Percentiles rank a stretch among this genome's conserved stretches.
phyloP scores from a whole-genome alignment of 2,113 vertebrate genomes.

The Casuarius casuarius region DNA sequence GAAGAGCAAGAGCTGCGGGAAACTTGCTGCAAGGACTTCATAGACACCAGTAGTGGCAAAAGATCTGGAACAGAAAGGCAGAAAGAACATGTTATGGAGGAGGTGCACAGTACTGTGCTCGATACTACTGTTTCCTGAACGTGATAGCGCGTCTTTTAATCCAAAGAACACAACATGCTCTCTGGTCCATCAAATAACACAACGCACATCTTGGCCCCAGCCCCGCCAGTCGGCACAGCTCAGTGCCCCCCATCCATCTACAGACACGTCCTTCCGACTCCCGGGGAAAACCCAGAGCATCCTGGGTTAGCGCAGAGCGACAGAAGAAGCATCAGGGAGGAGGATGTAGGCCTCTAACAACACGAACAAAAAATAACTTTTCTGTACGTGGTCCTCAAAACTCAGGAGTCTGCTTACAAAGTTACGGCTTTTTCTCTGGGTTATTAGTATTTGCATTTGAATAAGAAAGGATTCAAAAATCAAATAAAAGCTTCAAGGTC shows the following conservation, averaged over 20 bases:
- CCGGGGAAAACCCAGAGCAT: background rate
- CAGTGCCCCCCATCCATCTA: background rate
- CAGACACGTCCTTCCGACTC: background rate
- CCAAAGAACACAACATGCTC: background rate
- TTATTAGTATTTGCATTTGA: slow-evolving; percentile 37
- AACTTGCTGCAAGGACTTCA: background rate
- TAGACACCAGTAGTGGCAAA: background rate
- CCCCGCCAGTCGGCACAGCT: background rate
- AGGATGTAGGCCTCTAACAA: background rate
- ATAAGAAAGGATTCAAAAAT: slow-evolving; percentile 53
- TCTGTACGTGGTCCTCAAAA: background rate
- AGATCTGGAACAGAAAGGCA: background rate
- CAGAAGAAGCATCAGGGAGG: background rate
- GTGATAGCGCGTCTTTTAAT: background rate
- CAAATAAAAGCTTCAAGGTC: slow-evolving; percentile 52
- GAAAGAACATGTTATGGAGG: background rate
- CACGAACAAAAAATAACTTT: background rate
- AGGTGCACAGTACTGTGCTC: background rate
- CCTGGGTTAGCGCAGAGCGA: no score
- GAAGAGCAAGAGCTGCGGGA: background rate
- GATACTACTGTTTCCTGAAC: background rate
- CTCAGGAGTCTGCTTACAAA: background rate
- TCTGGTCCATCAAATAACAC: background rate
- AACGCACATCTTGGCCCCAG: background rate
- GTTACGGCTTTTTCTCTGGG: background rate